Conservation (phyloP, 1,140 invertebrate genomes). For the Chionoecetes opilio region DNA sequence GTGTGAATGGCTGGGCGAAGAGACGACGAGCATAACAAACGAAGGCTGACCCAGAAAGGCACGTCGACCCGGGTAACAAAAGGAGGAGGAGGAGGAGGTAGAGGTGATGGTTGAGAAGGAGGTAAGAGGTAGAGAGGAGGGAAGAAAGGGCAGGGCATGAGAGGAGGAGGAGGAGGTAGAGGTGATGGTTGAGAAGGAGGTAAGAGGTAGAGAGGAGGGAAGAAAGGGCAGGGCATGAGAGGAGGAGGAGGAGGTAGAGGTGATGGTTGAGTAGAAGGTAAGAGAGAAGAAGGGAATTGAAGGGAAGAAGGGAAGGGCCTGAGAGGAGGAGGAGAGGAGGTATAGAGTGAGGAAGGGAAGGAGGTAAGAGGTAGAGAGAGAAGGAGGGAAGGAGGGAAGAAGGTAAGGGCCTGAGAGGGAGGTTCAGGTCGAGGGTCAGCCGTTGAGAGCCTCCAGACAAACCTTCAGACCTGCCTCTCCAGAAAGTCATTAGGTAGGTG, state of each 20-base stretch:
- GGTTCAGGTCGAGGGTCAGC: background rate
- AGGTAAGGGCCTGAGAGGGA: background rate
- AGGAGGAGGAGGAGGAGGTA: slow-evolving; percentile 36
- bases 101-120: no score
- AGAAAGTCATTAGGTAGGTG: background rate
- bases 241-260: background rate
- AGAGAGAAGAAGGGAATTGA: no score
- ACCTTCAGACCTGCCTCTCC: background rate
- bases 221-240: background rate
- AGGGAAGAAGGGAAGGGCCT: no score
- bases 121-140: background rate
- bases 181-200: no score
- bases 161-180: background rate
- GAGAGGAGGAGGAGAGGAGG: background rate
- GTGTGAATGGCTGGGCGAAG: background rate
- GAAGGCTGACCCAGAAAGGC: background rate
- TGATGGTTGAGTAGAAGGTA: no score
- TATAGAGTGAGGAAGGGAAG: background rate
- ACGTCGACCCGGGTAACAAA: background rate
- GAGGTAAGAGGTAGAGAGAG: background rate
- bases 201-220: no score
- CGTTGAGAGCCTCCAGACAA: background rate
- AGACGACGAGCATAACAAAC: background rate
- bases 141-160: no score
- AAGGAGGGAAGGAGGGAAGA: background rate